Evolutionary conservation across 2,113 vertebrate species (phyloP), one percentile per base, ranked within the genome.

Genomic region (Engraulis encrasicolus): DNA sequence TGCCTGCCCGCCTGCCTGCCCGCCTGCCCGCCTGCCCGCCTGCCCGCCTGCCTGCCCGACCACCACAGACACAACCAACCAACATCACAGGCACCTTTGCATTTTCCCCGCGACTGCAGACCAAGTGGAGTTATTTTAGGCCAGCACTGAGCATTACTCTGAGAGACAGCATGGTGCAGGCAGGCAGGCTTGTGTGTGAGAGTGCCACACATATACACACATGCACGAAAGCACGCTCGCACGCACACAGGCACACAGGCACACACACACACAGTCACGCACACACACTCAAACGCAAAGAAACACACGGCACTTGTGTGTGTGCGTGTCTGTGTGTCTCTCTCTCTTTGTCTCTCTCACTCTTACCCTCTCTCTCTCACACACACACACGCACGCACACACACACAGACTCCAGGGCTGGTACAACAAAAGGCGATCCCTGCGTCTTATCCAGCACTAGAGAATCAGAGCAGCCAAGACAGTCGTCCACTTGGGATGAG

Each of bases 71-170:
- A 19, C 20, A 49, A 19, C 40, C 20, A 49, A 19, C 40, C 40
- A 36, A 74, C 58, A 82, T 77, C 50, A 80, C 78, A 81, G 48
- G 36, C 52, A 81, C 40, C 81, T 83, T 50, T 82, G 78, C 61
- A 85, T 84, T 77, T 85, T 18, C 81, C 81, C 84, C 82, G 77
- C 81, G 54, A 52, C 66, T 78, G 52, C 78, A 71, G 81, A 78
- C 38, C 83, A 79, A 81, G 52, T 38, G 34, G 36, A 82, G 82
- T 87, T 86, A 87, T 84, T 87, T 84, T 61, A 79, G 74, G 80
- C 27, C 81, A 74, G 19, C 20, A 48, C 37, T 82, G 78, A 86
- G 78, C 81, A 78, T 86, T 78, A 50, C 85, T 23, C 77, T 31
- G 66, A 27, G 61, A 23, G 27, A 40, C 38, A 52, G 82, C 48